Conservation (phyloP, 2,113 vertebrate species). For the Elanoides forficatus region DNA sequence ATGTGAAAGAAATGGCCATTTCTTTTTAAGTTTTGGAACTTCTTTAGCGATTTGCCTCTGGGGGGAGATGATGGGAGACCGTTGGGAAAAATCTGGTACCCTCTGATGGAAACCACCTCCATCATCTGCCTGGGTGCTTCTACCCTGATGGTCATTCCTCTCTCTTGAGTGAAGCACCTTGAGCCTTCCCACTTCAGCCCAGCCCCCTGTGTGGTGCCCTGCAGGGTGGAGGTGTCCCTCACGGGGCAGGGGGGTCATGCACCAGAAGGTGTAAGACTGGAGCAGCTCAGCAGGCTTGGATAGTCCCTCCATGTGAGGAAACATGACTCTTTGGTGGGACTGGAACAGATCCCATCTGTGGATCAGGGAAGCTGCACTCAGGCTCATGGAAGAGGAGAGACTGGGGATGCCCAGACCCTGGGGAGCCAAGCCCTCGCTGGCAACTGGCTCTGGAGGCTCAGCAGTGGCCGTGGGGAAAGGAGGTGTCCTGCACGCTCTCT, state of each 20-base stretch:
- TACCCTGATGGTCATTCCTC: neutral
- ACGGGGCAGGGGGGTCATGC: accelerated
- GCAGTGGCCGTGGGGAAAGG: neutral
- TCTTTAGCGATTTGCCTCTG: neutral
- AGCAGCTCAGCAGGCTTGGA: neutral
- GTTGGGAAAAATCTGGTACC: neutral
- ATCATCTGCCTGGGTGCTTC: neutral
- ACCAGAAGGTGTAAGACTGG: neutral
- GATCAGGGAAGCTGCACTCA: neutral
- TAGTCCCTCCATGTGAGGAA: neutral
- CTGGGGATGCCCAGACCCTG: neutral
- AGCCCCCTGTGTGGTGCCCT: accelerated
- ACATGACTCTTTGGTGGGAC: neutral
- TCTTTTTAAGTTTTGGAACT: neutral
- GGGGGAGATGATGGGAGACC: neutral
- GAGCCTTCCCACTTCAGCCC: neutral
- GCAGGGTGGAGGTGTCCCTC: neutral
- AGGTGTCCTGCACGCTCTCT: neutral
- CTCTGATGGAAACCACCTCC: neutral
- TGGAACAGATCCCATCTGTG: neutral
- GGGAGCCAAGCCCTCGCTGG: neutral
- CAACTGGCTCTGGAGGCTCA: neutral
- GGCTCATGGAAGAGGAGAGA: neutral
- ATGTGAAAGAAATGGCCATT: neutral
- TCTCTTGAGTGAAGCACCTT: neutral